Conservation (phyloP, 2,113 vertebrate genomes). For the Elephantulus edwardii region DNA sequence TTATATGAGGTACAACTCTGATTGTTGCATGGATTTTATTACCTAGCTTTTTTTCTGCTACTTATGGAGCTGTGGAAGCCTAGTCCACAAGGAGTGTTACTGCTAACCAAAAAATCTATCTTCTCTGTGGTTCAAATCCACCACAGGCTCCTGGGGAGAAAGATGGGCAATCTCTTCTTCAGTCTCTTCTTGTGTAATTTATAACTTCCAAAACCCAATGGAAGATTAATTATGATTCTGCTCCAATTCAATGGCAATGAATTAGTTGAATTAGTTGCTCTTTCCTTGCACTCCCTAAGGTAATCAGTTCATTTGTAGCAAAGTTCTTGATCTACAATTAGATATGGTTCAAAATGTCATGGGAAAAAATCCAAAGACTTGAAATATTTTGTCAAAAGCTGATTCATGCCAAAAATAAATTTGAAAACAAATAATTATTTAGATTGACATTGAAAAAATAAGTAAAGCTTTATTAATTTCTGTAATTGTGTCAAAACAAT, state of each 20-base stretch:
- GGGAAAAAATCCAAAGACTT: not conserved
- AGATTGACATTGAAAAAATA: not conserved
- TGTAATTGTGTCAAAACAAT: constrained; percentile 8
- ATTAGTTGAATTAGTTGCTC: too few relatives aligned
- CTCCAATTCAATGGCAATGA: too few relatives aligned
- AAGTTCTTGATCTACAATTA: not conserved
- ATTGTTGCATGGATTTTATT: not conserved
- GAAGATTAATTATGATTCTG: too few relatives aligned
- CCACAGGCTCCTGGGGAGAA: too few relatives aligned
- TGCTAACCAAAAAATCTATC: too few relatives aligned
- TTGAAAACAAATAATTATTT: not conserved
- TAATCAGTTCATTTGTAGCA: not conserved
- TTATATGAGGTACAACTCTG: not conserved
- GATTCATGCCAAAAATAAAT: not conserved
- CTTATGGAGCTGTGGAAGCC: too few relatives aligned
- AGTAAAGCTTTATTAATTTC: not conserved
- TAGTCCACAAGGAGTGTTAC: too few relatives aligned
- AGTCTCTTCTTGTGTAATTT: too few relatives aligned
- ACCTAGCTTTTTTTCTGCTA: not conserved
- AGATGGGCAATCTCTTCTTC: too few relatives aligned
- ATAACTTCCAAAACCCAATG: too few relatives aligned
- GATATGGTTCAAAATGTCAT: not conserved
- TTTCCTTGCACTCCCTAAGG: not conserved
- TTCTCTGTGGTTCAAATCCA: too few relatives aligned
- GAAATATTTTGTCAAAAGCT: not conserved